Percentiles rank a stretch among this genome's conserved stretches.
Conservation (phyloP, 2,113 vertebrate species). For the Elgaria multicarinata region DNA sequence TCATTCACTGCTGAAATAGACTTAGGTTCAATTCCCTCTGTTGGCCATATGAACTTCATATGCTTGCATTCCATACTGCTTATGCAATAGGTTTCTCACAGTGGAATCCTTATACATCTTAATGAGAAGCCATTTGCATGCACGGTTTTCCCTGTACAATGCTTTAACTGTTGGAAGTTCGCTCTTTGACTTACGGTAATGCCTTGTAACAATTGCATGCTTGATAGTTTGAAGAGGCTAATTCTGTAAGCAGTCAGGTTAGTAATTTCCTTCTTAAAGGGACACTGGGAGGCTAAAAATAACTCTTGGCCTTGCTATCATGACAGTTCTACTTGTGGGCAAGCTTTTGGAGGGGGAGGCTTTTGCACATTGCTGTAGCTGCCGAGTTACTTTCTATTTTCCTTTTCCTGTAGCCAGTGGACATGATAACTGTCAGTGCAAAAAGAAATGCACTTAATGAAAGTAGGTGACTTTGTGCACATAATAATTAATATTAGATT, state of each 20-base stretch:
- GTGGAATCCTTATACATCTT: conserved; percentile 58
- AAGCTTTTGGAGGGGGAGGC: neutral
- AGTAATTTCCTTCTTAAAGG: conserved; percentile 47
- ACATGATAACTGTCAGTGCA: neutral
- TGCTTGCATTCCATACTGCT: conserved; percentile 24
- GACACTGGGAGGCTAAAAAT: conserved; percentile 57
- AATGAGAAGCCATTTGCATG: conserved; percentile 63
- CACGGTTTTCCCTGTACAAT: conserved; percentile 62
- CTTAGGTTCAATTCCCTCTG: conserved; percentile 36
- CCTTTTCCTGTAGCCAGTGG: neutral
- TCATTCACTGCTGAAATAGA: neutral
- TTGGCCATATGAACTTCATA: conserved; percentile 51
- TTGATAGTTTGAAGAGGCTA: conserved; percentile 50
- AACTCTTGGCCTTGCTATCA: conserved; percentile 33
- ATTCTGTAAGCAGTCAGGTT: conserved; percentile 59
- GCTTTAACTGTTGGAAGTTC: conserved; percentile 49
- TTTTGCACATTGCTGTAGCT: neutral
- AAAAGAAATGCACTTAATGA: neutral
- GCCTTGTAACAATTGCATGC: conserved; percentile 39
- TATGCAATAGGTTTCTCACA: conserved; percentile 49
- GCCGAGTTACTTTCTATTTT: neutral
- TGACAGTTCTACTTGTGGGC: too few species aligned
- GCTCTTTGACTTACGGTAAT: conserved; percentile 37
- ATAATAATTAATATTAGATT: neutral
- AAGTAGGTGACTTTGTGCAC: neutral